Conservation (phyloP, 2,797 vertebrate genomes). For the Phoebastria nigripes region DNA sequence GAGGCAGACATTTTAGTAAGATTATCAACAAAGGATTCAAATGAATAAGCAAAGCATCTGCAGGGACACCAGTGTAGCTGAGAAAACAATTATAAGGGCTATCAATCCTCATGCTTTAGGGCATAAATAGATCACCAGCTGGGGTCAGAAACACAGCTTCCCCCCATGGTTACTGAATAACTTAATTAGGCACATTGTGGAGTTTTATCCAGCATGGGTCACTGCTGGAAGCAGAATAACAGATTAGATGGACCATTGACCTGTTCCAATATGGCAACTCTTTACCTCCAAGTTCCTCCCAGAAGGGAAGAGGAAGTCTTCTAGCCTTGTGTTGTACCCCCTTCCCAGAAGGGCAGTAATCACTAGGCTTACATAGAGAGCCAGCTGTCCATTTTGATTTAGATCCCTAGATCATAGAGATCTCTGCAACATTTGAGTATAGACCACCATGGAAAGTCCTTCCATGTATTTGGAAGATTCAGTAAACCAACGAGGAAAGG, state of each 20-base stretch:
- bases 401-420: neutral
- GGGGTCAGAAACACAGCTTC: slow-evolving; percentile 45
- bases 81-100: slow-evolving; percentile 63
- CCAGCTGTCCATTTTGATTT: neutral
- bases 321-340: neutral
- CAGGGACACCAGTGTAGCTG: neutral
- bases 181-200: slow-evolving; percentile 61
- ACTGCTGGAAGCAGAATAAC: neutral
- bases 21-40: slow-evolving; percentile 51
- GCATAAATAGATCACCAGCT: slow-evolving; percentile 64
- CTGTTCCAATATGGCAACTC: neutral
- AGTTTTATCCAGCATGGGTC: neutral
- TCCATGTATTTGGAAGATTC: neutral
- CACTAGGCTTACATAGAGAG: neutral
- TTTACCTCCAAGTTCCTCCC: neutral
- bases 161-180: slow-evolving; percentile 9
- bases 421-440: neutral
- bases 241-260: slow-evolving; percentile 1
- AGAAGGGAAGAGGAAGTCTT: neutral
- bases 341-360: neutral
- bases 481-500: neutral
- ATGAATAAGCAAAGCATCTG: slow-evolving; percentile 57
- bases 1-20: slow-evolving; percentile 37
- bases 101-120: slow-evolving; percentile 65
- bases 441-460: neutral